Percentiles rank a stretch among this genome's conserved stretches.
Conservation (phyloP, 2,888 invertebrate species). For the Hetaerina titia region DNA sequence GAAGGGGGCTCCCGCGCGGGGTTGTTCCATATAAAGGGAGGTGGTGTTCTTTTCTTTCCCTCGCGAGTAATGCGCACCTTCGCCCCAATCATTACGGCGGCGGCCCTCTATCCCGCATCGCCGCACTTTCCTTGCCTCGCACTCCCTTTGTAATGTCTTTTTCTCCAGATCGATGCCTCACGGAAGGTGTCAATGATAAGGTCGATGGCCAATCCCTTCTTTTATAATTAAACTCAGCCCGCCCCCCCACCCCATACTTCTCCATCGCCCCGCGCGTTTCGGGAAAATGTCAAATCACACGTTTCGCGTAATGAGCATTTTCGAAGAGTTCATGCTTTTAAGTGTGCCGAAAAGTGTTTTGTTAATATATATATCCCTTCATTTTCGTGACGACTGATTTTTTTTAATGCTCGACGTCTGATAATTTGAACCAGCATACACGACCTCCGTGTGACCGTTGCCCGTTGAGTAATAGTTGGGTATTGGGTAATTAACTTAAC, state of each 20-base stretch:
- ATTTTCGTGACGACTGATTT: neutral
- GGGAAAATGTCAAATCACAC: neutral
- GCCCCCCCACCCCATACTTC: neutral
- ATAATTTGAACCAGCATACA: neutral
- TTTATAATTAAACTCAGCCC: neutral
- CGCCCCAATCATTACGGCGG: constrained; percentile 33
- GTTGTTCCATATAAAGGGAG: neutral
- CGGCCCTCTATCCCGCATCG: neutral
- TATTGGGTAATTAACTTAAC: neutral
- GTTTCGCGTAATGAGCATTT: constrained; percentile 18
- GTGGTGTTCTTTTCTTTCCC: constrained; percentile 23
- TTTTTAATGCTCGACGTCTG: neutral
- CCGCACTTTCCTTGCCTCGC: neutral
- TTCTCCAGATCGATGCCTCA: constrained; percentile 53
- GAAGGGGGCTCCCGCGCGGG: neutral
- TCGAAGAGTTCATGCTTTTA: neutral
- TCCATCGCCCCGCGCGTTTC: neutral
- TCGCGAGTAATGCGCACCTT: constrained; percentile 55
- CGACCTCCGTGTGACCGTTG: neutral
- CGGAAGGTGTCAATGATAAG: constrained; percentile 63
- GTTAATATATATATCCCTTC: neutral
- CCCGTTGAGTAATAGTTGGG: neutral
- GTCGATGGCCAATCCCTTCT: constrained; percentile 40
- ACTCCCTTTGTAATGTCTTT: constrained; percentile 43
- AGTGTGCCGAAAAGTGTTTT: neutral